These are phyloP conservation scores for Andrena chrysosceles DNA, from an alignment of 2,888 invertebrate species.

Conservation along the genomic window DNA sequence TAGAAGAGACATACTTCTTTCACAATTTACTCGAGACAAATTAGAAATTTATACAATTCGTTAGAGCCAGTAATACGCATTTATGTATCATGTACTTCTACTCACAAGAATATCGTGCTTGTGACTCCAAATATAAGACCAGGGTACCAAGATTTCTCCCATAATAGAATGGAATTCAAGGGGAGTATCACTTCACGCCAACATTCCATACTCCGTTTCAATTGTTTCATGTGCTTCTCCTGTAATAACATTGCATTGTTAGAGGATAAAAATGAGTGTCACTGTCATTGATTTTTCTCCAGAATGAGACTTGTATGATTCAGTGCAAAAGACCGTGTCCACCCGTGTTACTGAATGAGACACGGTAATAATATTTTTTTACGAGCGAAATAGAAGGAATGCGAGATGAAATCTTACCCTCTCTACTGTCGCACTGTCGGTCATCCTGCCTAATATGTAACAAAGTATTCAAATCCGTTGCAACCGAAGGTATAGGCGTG, in stretches of 20 bases:
- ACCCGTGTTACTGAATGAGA: slow-evolving; percentile 4
- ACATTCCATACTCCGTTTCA: slow-evolving; percentile 90
- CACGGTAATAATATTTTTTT: neutral
- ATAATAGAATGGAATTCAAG: slow-evolving; percentile 89
- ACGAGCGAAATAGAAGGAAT: neutral
- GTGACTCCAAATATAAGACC: slow-evolving; percentile 89
- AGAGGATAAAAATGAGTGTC: slow-evolving; percentile 38
- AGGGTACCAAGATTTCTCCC: slow-evolving; percentile 95
- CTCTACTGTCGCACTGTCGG: slow-evolving; percentile 69
- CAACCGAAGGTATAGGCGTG: slow-evolving; percentile 8
- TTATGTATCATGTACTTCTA: slow-evolving; percentile 42
- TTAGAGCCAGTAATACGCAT: neutral
- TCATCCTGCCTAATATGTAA: slow-evolving; percentile 62
- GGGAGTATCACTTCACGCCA: slow-evolving; percentile 92
- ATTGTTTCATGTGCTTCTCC: slow-evolving; percentile 90
- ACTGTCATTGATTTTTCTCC: slow-evolving; percentile 65
- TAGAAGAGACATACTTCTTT: neutral
- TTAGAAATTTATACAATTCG: neutral
- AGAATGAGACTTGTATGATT: slow-evolving; percentile 22
- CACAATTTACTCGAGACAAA: neutral
- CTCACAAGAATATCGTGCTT: slow-evolving; percentile 86
- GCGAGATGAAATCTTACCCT: slow-evolving; percentile 61
- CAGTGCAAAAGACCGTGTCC: neutral
- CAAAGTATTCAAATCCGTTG: slow-evolving; percentile 51
- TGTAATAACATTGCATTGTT: slow-evolving; percentile 60